A percentile compares a stretch with the other conserved stretches of the same genome.
phyloP scores from a whole-genome alignment of 2,113 vertebrate genomes.

The Mionectes macconnelli region DNA sequence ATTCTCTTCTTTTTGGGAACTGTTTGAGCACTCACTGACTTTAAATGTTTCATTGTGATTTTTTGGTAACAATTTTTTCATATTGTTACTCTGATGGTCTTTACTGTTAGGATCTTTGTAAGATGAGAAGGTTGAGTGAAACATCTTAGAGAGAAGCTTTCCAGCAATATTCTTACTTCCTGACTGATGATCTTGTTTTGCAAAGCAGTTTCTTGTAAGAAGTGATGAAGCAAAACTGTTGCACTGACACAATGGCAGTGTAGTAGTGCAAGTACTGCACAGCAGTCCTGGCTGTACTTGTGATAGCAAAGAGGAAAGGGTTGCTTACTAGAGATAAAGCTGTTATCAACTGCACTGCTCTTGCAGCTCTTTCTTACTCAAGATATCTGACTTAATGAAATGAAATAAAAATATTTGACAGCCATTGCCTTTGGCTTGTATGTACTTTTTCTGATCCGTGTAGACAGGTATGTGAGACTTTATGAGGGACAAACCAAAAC shows the following conservation, averaged over 20 bases:
- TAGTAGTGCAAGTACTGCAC: not conserved
- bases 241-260: not conserved
- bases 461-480: not conserved
- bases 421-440: not conserved
- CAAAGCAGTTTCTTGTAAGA: not conserved
- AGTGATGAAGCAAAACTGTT: not conserved
- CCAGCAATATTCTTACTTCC: not conserved
- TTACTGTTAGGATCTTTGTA: not conserved
- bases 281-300: not conserved
- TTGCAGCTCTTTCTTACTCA: not conserved
- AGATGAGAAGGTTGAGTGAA: not conserved
- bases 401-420: not conserved
- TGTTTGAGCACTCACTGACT: not conserved
- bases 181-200: not conserved
- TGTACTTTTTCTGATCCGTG: not conserved
- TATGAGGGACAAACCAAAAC: not conserved
- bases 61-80: not conserved
- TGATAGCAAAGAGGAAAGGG: not conserved
- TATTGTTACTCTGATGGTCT: not conserved
- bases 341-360: not conserved
- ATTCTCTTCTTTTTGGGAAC: not conserved
- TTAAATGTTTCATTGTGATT: not conserved
- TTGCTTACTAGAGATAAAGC: not conserved
- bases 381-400: not conserved
- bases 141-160: not conserved